Evolutionary conservation across 1,140 invertebrate genomes (phyloP).

Genomic region (Drosophila ercepeae): DNA sequence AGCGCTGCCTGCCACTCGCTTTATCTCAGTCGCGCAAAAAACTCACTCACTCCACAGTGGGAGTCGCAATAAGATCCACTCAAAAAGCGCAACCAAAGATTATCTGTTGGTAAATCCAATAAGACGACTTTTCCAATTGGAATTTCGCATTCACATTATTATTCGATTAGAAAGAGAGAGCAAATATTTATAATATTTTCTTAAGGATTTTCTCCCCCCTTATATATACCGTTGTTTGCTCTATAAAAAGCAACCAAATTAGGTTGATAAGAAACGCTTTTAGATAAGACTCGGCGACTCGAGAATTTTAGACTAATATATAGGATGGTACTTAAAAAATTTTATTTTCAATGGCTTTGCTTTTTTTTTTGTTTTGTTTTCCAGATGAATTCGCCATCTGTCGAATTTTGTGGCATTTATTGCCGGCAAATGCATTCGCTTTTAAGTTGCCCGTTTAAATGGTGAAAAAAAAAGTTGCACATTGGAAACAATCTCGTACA

Average conservation of each 20-base stretch:
- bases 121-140: too few relatives aligned
- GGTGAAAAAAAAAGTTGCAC: conserved; percentile 3
- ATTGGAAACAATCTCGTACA: conserved; percentile 1
- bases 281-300: conserved; percentile 16
- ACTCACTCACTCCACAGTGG: conserved; percentile 23
- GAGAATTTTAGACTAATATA: neutral
- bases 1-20: neutral
- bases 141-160: too few relatives aligned
- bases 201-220: conserved; percentile 15
- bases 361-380: conserved; percentile 10
- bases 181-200: neutral
- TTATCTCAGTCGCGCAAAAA: neutral
- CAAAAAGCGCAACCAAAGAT: conserved; percentile 13
- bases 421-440: conserved; percentile 29
- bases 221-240: conserved; percentile 30
- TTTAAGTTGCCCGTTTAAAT: conserved; percentile 15
- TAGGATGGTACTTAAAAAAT: neutral
- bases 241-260: conserved; percentile 18
- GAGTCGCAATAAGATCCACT: too few relatives aligned
- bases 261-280: conserved; percentile 18
- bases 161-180: too few relatives aligned
- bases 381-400: conserved; percentile 38
- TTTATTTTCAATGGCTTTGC: neutral
- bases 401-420: conserved; percentile 48
- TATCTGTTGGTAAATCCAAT: too few relatives aligned